Evolutionary conservation across 2,113 vertebrate genomes (phyloP).

Genomic region (Mustela lutreola): DNA sequence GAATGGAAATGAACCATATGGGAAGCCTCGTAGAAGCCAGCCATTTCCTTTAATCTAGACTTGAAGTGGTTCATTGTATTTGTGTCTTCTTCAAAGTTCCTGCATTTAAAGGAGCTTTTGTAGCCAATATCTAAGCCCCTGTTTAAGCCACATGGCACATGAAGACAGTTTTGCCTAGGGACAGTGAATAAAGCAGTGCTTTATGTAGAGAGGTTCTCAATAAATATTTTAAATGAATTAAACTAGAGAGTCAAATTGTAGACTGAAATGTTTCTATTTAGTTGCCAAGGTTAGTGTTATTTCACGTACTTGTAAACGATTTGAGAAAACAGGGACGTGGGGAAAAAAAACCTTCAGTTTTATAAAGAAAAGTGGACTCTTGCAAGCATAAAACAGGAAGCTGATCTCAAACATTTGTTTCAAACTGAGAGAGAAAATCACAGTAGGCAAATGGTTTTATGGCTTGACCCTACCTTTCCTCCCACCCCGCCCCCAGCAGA

Average conservation of each 20-base stretch:
- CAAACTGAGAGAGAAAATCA: slow-evolving; percentile 46
- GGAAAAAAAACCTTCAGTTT: slow-evolving; percentile 2
- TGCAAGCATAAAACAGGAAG: slow-evolving; percentile 27
- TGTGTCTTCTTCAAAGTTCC: slow-evolving; percentile 74
- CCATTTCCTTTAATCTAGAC: slow-evolving; percentile 77
- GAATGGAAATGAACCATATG: slow-evolving; percentile 67
- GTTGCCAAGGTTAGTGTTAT: slow-evolving; percentile 47
- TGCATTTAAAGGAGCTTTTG: slow-evolving; percentile 75
- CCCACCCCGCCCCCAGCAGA: not conserved
- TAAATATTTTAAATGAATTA: slow-evolving; percentile 76
- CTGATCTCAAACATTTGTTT: slow-evolving; percentile 51
- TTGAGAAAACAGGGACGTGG: not conserved
- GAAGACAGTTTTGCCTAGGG: slow-evolving; percentile 63
- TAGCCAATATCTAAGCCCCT: slow-evolving; percentile 69
- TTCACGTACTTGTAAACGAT: slow-evolving; percentile 54
- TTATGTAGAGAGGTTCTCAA: slow-evolving; percentile 50
- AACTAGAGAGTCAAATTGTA: slow-evolving; percentile 39
- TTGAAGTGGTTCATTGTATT: slow-evolving; percentile 78
- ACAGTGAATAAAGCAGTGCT: slow-evolving; percentile 62
- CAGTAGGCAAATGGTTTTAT: slow-evolving; percentile 8
- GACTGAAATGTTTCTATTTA: slow-evolving; percentile 35
- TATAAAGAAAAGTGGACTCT: slow-evolving; percentile 51
- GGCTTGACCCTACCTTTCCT: not conserved
- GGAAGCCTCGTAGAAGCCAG: slow-evolving; percentile 46
- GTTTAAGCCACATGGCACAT: slow-evolving; percentile 75